Evolutionary conservation across 2,113 vertebrate genomes (phyloP).

Genomic region (Propithecus coquereli): DNA sequence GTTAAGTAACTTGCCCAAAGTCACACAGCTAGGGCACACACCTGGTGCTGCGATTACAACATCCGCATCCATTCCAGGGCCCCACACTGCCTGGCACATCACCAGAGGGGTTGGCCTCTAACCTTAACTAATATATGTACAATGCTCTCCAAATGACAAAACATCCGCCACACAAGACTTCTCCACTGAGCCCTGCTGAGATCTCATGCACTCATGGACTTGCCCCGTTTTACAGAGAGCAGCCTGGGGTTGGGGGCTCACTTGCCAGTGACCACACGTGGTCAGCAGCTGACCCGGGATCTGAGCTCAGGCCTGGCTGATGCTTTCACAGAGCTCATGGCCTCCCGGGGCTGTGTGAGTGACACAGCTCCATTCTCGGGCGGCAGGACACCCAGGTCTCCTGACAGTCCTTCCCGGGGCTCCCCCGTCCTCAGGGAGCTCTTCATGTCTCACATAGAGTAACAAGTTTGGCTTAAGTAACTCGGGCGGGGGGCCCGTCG

Average conservation of each 20-base stretch:
- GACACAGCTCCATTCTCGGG: too few species aligned
- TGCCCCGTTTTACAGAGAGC: accelerated
- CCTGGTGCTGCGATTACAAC: accelerated
- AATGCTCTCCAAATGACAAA: accelerated
- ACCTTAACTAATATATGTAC: accelerated
- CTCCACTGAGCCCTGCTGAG: accelerated
- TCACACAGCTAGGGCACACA: accelerated
- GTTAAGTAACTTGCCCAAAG: background rate
- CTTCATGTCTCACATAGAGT: accelerated
- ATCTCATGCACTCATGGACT: accelerated
- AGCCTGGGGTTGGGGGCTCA: accelerated
- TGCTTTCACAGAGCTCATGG: accelerated
- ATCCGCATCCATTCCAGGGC: accelerated
- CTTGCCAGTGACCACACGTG: accelerated
- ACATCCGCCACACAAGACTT: accelerated
- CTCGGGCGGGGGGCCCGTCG: accelerated
- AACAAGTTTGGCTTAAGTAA: too few species aligned
- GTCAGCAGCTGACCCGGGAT: accelerated
- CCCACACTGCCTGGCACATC: accelerated
- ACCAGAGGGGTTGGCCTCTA: background rate
- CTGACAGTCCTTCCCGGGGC: background rate
- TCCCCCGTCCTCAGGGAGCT: background rate
- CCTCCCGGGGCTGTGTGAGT: accelerated
- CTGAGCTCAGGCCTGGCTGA: accelerated
- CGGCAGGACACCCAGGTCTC: background rate